These are phyloP conservation scores for Pecten maximus DNA, from an alignment of 2,888 invertebrate species.

Conservation along the genomic window DNA sequence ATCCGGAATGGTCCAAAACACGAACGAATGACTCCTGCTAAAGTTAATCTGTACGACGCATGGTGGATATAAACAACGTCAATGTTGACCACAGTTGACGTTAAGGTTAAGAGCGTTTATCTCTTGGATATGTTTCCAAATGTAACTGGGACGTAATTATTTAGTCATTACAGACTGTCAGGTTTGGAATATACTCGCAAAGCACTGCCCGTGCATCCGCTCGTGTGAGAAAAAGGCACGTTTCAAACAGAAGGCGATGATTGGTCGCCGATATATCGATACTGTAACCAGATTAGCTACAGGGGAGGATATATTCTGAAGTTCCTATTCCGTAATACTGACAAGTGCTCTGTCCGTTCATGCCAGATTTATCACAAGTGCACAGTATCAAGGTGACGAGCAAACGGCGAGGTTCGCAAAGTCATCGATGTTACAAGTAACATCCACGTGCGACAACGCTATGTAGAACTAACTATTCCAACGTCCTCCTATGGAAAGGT, in stretches of 20 bases:
- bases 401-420: not conserved
- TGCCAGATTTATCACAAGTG: not conserved
- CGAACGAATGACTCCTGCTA: not conserved
- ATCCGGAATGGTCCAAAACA: not conserved
- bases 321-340: not conserved
- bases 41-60: not conserved
- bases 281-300: too few relatives aligned
- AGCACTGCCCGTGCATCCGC: not conserved
- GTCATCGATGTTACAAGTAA: not conserved
- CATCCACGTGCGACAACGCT: not conserved
- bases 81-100: not conserved
- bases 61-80: not conserved
- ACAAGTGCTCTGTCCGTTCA: not conserved
- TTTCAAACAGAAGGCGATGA: too few relatives aligned
- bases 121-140: not conserved
- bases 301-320: too few relatives aligned
- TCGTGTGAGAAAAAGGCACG: not conserved
- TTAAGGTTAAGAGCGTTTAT: not conserved
- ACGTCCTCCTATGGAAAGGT: not conserved
- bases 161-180: not conserved
- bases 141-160: not conserved
- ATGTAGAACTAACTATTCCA: not conserved
- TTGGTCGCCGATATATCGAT: too few relatives aligned
- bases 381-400: not conserved
- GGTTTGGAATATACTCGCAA: not conserved